These are phyloP conservation scores for Philantomba maxwellii DNA, from an alignment of 2,113 vertebrate species.

Conservation along the genomic window DNA sequence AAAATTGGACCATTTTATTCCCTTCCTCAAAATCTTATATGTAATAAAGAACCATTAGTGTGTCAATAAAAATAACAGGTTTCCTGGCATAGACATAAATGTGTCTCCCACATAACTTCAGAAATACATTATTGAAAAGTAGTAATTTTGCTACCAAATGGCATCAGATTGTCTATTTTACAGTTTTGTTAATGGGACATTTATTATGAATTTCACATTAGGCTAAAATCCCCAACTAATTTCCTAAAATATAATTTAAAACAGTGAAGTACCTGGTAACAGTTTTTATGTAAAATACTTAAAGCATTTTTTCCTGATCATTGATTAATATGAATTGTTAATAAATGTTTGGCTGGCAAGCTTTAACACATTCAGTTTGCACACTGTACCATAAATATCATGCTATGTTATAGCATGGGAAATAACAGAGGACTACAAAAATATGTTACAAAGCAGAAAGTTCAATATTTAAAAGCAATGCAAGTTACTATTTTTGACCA, in stretches of 20 bases:
- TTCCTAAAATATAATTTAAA: background rate
- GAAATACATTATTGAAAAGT: background rate
- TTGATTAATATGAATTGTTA: background rate
- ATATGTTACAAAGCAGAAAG: background rate
- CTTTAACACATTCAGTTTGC: background rate
- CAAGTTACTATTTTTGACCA: background rate
- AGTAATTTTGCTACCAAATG: background rate
- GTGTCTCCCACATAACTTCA: background rate
- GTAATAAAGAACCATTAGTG: background rate
- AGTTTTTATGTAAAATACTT: background rate
- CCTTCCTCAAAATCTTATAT: background rate
- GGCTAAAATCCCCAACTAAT: background rate
- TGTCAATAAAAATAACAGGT: background rate
- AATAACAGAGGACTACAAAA: background rate
- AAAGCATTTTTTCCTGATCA: background rate
- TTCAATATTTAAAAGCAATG: background rate
- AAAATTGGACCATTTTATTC: background rate
- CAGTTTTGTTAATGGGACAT: background rate
- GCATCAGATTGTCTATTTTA: background rate
- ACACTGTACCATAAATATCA: background rate
- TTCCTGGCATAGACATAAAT: background rate
- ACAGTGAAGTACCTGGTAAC: background rate
- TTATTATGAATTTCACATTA: background rate
- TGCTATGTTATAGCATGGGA: background rate
- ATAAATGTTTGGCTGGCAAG: background rate